Base-by-base conservation (phyloP, 2,113 vertebrate species). In the Plecotus auritus region DNA sequence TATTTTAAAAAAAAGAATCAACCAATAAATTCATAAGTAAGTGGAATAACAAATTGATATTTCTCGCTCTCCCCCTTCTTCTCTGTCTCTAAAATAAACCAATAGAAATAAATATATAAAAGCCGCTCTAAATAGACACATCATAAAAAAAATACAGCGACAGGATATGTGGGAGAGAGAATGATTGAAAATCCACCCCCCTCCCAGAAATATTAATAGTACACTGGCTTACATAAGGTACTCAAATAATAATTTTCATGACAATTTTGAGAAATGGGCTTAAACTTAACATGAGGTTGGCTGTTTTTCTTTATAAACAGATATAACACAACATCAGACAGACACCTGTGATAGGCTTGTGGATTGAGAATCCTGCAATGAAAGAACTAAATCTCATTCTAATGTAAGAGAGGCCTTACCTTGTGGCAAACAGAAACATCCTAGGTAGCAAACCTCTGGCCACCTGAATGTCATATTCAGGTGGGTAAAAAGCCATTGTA, bases 381-480 rank as follows among this genome's bases (percentile, higher is more conserved):
- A 89, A 67, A 86, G 77, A 42, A 11, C 66, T 56, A 69, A 85
- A 76, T 30, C 73, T 90, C 81, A 85, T 82, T 64, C 67, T 56
- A 59, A 82, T 12, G 7, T 0, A 23, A 37, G 7, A 35, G 8
- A 76, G 42, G 40, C 72, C 93, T 98, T 98, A 99, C 98, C 98
- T 98, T 96, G 96, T 64, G 17, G 98, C 98, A 96, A 98, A 98
- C 87, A 98, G 96, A 89, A 99, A 98, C 87, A 99, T 98, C 92
- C 94, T 98, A 83, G 98, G 98, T 86, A 98, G 98, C 92, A 99
- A 92, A 23, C 98, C 96, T 7, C 97, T 98, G 0, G 98, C 98
- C 87, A 98, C 85, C 91, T 97, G 95, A 69, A 97, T 72, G 26
- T 96, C 97, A 89, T 93, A 86, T 59, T 98, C 98, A 3, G 98